Evolutionary conservation across 2,888 invertebrate genomes (phyloP).

Genomic region (Scrobipalpa costella): DNA sequence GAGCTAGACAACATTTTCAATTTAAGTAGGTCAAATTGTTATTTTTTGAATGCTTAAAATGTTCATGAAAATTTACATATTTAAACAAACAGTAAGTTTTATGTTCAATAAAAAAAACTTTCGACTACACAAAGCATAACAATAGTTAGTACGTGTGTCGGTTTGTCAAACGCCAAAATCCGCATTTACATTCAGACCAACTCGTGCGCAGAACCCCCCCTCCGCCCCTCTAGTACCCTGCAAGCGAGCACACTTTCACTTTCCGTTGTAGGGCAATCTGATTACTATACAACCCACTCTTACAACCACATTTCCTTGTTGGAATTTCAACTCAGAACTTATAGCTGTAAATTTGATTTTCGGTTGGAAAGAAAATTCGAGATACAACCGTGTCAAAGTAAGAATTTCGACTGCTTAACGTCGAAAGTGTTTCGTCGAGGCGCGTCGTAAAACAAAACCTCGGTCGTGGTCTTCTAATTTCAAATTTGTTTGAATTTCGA

Average conservation of each 20-base stretch:
- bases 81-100: not conserved
- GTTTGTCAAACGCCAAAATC: slow-evolving; percentile 72
- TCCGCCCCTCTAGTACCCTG: slow-evolving; percentile 47
- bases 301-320: not conserved
- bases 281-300: slow-evolving; percentile 46
- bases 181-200: slow-evolving; percentile 61
- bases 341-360: not conserved
- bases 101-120: slow-evolving; percentile 11
- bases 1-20: too few species aligned
- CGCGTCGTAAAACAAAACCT: not conserved
- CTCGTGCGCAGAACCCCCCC: slow-evolving; percentile 38
- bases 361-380: not conserved
- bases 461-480: not conserved
- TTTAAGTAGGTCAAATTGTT: too few species aligned
- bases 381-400: slow-evolving; percentile 49
- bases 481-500: slow-evolving; percentile 5
- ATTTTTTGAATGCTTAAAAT: too few species aligned
- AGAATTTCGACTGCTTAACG: slow-evolving; percentile 48
- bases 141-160: slow-evolving; percentile 36
- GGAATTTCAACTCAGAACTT: slow-evolving; percentile 3
- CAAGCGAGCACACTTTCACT: slow-evolving; percentile 72
- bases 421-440: slow-evolving; percentile 50
- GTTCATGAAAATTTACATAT: not conserved
- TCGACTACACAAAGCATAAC: slow-evolving; percentile 17
- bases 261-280: slow-evolving; percentile 75